Evolutionary conservation across 2,888 invertebrate genomes (phyloP).

Genomic region (Xestia c-nigrum): DNA sequence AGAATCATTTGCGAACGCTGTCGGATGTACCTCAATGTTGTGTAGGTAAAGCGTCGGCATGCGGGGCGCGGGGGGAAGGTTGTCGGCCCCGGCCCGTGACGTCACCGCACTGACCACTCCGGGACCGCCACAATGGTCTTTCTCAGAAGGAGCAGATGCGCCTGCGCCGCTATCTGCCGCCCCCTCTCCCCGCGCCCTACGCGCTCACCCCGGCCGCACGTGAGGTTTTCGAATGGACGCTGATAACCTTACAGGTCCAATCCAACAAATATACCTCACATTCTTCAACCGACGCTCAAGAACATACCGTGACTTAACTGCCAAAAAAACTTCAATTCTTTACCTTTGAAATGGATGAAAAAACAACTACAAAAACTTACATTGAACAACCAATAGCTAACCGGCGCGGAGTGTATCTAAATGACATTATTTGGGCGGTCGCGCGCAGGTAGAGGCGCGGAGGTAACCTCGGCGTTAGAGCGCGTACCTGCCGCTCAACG

Average conservation of each 20-base stretch:
- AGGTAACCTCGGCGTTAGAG: constrained; percentile 73
- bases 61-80: constrained; percentile 82
- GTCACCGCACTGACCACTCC: constrained; percentile 89
- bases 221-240: constrained; percentile 71
- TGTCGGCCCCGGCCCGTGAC: constrained; percentile 89
- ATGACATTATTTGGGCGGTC: constrained; percentile 82
- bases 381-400: constrained; percentile 80
- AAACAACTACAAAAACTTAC: constrained; percentile 83
- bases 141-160: constrained; percentile 90
- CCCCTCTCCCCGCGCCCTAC: constrained; percentile 72
- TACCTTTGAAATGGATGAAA: constrained; percentile 72
- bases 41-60: constrained; percentile 67
- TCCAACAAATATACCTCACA: constrained; percentile 52
- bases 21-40: constrained; percentile 71
- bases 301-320: constrained; percentile 66
- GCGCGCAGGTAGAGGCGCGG: constrained; percentile 82
- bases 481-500: constrained; percentile 85
- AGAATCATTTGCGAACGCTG: constrained; percentile 72
- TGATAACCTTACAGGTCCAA: constrained; percentile 69
- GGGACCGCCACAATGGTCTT: constrained; percentile 88
- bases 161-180: constrained; percentile 84
- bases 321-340: constrained; percentile 74
- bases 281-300: constrained; percentile 62
- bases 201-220: constrained; percentile 73
- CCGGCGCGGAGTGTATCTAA: constrained; percentile 82